phyloP scores from a whole-genome alignment of 53 echinoderm and acorn worm species.

The Crossaster papposus region DNA sequence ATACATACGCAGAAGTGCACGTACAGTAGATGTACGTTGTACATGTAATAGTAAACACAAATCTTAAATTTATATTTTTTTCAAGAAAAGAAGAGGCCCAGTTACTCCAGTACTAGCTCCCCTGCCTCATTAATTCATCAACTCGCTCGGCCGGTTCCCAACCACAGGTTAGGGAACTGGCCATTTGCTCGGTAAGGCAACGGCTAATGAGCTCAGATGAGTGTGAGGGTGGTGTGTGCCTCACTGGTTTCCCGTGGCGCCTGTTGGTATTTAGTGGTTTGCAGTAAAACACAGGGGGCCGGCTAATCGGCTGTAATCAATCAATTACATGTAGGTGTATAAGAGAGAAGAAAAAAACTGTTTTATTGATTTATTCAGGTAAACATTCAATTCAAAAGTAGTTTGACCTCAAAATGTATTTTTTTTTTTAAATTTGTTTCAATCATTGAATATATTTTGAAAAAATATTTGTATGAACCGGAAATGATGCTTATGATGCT shows the following conservation, averaged over 20 bases:
- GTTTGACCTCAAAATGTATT: neutral
- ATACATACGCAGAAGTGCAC: too few species aligned
- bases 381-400: neutral
- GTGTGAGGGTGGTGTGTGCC: conserved; percentile 20
- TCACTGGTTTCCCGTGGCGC: neutral
- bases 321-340: conserved; percentile 11
- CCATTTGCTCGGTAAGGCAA: conserved; percentile 12
- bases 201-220: conserved; percentile 22
- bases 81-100: too few species aligned
- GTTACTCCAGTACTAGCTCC: neutral
- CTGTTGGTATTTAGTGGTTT: conserved; percentile 14
- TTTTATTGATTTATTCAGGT: too few species aligned
- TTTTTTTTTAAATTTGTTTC: neutral
- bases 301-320: conserved; percentile 27
- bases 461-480: neutral
- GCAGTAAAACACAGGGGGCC: conserved; percentile 1
- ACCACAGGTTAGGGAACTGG: conserved; percentile 23
- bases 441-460: neutral
- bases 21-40: too few species aligned
- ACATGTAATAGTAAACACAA: too few species aligned
- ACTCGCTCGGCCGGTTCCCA: conserved; percentile 9
- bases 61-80: neutral
- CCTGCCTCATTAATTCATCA: conserved; percentile 37
- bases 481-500: too few species aligned
- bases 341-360: neutral